Conservation (phyloP, 1,140 invertebrate species). For the Holcopasites calliopsidis region DNA sequence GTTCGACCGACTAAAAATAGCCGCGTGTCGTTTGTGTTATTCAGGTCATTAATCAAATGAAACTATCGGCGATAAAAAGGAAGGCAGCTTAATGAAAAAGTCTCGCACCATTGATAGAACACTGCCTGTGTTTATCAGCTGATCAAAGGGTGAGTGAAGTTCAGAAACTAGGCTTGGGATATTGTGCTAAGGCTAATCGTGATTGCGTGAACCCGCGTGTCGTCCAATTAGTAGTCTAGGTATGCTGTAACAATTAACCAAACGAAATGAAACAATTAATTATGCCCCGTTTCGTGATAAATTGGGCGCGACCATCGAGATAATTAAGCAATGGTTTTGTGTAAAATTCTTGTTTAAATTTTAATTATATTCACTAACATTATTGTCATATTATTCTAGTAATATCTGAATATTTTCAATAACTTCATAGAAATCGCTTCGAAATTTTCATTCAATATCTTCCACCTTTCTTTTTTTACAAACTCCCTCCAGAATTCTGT, state of each 20-base stretch:
- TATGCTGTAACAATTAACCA: neutral
- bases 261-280: neutral
- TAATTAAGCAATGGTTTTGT: too few relatives aligned
- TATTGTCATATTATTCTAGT: too few relatives aligned
- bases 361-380: too few relatives aligned
- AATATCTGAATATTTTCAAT: too few relatives aligned
- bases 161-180: neutral
- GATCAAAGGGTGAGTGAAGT: neutral
- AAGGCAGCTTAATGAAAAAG: neutral
- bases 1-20: neutral
- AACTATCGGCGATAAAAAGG: neutral
- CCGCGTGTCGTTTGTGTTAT: neutral
- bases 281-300: neutral
- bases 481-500: too few relatives aligned
- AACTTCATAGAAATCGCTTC: too few relatives aligned
- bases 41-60: constrained; percentile 1
- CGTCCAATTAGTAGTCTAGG: neutral
- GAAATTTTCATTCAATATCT: too few relatives aligned
- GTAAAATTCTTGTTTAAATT: too few relatives aligned
- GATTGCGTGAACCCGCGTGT: neutral
- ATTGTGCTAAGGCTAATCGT: neutral
- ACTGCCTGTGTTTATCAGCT: neutral
- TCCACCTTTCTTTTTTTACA: too few relatives aligned
- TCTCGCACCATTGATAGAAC: neutral
- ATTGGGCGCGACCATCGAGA: neutral